Base-by-base conservation (phyloP, 2,113 vertebrate species). In the Nymphicus hollandicus region DNA sequence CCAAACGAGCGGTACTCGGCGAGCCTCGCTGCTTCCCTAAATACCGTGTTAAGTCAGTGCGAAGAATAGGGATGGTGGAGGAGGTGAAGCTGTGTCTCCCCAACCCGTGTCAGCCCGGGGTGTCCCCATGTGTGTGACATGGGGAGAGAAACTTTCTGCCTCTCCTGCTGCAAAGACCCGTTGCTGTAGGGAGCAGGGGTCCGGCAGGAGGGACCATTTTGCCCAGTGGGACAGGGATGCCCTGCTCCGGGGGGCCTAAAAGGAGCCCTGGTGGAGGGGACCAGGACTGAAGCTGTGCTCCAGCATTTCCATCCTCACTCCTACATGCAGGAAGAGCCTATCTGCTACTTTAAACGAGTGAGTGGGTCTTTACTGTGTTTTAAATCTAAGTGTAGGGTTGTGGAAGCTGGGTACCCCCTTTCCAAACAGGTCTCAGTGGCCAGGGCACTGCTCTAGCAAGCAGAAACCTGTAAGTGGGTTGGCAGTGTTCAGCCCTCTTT, bases 61-160 rank as follows among this genome's bases (percentile, higher is more conserved):
- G 27, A 69, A 85, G 53, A 6, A 31, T 3, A 3, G 47, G 8
- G 7, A 12, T 46, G 4, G 28, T 15, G 2, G 20, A 10, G 13
- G 23, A 5, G 10, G n/a, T 22, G 50, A 29, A 47, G 65, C 77
- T 52, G 61, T 46, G 22, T 76, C 7, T 16, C 35, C 10, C 11
- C 41, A 63, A 9, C 29, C 9, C 2, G 15, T 53, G 29, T 31
- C 66, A 61, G 33, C 27, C 23, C 13, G 7, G 27, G 43, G 15
- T 68, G 84, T 39, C 56, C 76, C 82, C 25, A 13, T 25, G 28
- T 1, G 9, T 60, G 16, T 47, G 85, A 23, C 58, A 56, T 0
- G 63, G 37, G 33, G 29, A 89, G 16, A 79, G 41, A 93, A 96
- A 97, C 91, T 96, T 97, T 92, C 25, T 58, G 64, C 28, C 60